These are phyloP conservation scores for Platichthys stellatus DNA, from an alignment of 2,113 vertebrate species.

Conservation along the genomic window DNA sequence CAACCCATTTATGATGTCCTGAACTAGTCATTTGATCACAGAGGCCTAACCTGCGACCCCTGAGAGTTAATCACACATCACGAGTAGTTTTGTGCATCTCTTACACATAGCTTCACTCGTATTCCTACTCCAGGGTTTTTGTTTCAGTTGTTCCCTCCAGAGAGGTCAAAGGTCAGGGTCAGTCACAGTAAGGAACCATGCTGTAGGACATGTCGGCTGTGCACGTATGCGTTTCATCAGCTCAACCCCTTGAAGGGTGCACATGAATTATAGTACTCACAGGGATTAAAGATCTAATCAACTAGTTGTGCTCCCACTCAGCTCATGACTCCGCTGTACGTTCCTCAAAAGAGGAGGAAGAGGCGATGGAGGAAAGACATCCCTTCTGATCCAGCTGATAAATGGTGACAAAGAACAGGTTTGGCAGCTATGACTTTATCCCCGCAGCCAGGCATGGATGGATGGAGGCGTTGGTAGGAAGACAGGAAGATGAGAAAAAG, in stretches of 20 bases:
- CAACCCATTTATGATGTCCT: not conserved
- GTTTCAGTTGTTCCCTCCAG: not conserved
- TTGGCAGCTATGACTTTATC: conserved; percentile 52
- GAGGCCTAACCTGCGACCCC: not conserved
- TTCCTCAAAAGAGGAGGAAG: conserved; percentile 50
- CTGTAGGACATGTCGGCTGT: not conserved
- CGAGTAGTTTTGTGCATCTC: too few species aligned
- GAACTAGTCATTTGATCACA: not conserved
- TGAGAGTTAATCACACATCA: too few species aligned
- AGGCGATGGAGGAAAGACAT: conserved; percentile 41
- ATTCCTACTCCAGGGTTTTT: not conserved
- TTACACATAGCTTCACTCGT: not conserved
- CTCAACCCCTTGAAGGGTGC: not conserved
- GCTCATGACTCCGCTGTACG: not conserved
- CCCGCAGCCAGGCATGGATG: conserved; percentile 31
- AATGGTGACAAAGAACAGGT: conserved; percentile 64
- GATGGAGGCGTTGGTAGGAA: conserved; percentile 24
- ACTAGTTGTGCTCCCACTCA: not conserved
- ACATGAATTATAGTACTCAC: not conserved
- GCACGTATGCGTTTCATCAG: conserved; percentile 27
- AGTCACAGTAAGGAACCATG: conserved; percentile 14
- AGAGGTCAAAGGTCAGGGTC: conserved; percentile 43
- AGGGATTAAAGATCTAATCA: conserved; percentile 14
- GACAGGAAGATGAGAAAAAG: conserved; percentile 8
- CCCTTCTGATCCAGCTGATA: conserved; percentile 51